Conservation (phyloP, 1,140 invertebrate species). For the Spodoptera litura region DNA sequence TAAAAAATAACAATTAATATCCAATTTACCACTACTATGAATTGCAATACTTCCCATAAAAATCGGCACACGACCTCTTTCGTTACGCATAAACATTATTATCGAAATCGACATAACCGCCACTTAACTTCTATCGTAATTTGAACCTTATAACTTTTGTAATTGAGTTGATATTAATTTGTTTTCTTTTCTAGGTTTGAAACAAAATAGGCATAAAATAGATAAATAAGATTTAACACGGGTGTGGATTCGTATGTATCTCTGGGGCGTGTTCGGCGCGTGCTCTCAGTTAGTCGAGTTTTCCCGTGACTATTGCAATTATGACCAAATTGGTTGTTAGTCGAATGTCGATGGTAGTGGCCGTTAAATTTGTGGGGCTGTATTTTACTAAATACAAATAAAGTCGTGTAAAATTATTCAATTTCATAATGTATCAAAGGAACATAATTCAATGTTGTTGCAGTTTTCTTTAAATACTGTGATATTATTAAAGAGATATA, state of each 20-base stretch:
- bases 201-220: conserved; percentile 77
- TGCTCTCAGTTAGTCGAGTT: conserved; percentile 70
- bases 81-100: conserved; percentile 64
- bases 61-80: conserved; percentile 78
- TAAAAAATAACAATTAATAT: conserved; percentile 45
- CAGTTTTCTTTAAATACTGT: too few species aligned
- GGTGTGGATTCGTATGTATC: conserved; percentile 73
- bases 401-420: too few species aligned
- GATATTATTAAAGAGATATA: too few species aligned
- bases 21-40: conserved; percentile 48
- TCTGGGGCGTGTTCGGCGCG: conserved; percentile 73
- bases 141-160: conserved; percentile 42
- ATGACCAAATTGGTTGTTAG: conserved; percentile 47
- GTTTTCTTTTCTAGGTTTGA: not conserved
- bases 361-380: not conserved
- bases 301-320: conserved; percentile 75
- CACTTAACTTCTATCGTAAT: conserved; percentile 49
- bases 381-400: too few species aligned
- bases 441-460: too few species aligned
- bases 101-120: conserved; percentile 70
- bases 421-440: too few species aligned
- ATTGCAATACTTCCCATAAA: conserved; percentile 74
- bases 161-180: conserved; percentile 44
- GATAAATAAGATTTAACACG: conserved; percentile 81
- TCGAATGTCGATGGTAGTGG: conserved; percentile 30